Evolutionary conservation across 92 coral and sea anemone species (phyloP), one percentile per base, ranked within the genome.

Genomic region (Meandrina meandrites): DNA sequence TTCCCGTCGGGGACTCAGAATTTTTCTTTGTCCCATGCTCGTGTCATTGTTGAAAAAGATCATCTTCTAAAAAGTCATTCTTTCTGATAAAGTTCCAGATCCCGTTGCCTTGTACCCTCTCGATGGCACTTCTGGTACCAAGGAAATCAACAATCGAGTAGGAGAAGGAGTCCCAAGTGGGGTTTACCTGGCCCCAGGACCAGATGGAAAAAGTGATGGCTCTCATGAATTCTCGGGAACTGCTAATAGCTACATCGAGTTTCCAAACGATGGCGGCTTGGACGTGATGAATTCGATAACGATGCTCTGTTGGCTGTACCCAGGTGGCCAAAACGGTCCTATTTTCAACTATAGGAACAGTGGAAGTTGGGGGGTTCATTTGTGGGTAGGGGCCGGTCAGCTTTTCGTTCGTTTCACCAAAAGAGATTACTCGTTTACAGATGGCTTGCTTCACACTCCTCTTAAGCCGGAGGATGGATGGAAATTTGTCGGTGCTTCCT

Each of bases 401-500:
- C 88, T 94, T 5, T 84, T 87, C 27, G 92, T 77, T 5, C 94
- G 94, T 22, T 68, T 91, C 28, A 78, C 80, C 9, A 84, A 68
- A 42, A 82, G 96, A 81, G 82, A 87, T 72, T 50, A 86, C 68
- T 56, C 78, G 4, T 50, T 58, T 36, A 86, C 94, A 32, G 24
- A 36, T 19, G 15, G 16, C 37, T 53, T 83, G 80, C 0, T 15
- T 37, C 64, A 54, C 58, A 47, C 77, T 50, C 16, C 8, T 27
- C 81, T 60, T 1, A 53, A 47, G 34, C 89, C 76, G 10, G 69
- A 32, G 21, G 56, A 72, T 32, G 60, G 73, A 21, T 94, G 96
- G 96, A 83, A 81, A 22, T 94, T 79, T 17, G 92, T 94, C 9
- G 96, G 96, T 0, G 91, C 91, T 1, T 79, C 96, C 32, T 94